A percentile compares a stretch with the other conserved stretches of the same genome.
Evolutionary conservation across 2,797 vertebrate genomes (phyloP).

Genomic region (Pseudochirops cupreus): DNA sequence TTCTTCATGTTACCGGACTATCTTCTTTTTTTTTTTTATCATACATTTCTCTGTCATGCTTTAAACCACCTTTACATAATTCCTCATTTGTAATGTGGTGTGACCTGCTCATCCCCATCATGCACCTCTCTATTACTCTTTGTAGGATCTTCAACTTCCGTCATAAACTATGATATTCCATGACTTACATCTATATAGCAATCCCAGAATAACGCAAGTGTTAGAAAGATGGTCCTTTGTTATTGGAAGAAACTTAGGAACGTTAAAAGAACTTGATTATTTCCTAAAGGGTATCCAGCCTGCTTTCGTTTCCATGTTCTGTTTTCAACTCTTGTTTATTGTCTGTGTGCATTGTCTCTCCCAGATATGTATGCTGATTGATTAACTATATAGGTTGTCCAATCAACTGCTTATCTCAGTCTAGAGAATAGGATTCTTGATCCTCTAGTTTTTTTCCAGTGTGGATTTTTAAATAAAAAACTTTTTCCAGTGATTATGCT

Average conservation of each 20-base stretch:
- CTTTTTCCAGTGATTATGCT: not conserved
- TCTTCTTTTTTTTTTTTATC: no score
- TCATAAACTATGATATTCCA: no score
- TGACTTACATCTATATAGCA: not conserved
- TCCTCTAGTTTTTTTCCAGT: not conserved
- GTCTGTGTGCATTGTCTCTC: not conserved
- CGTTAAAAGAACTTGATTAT: not conserved
- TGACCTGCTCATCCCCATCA: no score
- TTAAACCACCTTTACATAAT: no score
- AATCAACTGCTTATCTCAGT: not conserved
- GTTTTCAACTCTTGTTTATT: not conserved
- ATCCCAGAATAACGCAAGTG: not conserved
- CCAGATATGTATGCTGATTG: not conserved
- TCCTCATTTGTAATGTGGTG: no score
- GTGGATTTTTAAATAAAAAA: not conserved
- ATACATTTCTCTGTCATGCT: no score
- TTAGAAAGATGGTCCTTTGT: not conserved
- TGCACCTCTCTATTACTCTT: no score
- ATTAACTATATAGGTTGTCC: not conserved
- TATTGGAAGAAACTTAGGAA: not conserved
- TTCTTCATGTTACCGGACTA: no score
- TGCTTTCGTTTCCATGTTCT: not conserved
- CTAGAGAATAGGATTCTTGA: not conserved
- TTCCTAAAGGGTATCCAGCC: not conserved
- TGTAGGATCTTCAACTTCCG: no score